Evolutionary conservation across 2,113 vertebrate species (phyloP).

Genomic region (Ariopsis seemanni): DNA sequence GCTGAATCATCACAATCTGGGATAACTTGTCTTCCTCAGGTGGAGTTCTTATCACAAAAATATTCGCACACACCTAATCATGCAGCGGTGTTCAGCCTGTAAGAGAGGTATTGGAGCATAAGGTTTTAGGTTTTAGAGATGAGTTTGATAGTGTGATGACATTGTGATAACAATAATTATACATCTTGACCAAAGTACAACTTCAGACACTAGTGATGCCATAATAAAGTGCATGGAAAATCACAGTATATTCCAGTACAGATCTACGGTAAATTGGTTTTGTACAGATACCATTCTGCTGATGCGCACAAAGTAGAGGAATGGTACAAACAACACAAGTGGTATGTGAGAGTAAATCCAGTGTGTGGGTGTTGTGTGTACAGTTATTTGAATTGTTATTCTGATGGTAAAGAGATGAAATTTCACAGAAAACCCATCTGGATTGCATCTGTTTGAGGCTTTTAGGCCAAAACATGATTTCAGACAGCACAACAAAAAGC

Average conservation of each 20-base stretch:
- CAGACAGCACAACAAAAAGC: background rate
- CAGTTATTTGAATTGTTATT: background rate
- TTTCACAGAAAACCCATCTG: background rate
- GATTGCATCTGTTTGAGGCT: background rate
- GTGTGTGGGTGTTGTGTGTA: background rate
- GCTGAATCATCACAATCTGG: slow-evolving; percentile 39
- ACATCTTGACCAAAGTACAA: slow-evolving; percentile 6
- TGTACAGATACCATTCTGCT: background rate
- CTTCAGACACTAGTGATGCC: background rate
- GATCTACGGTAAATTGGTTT: background rate
- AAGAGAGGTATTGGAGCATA: background rate
- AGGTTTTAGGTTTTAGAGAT: background rate
- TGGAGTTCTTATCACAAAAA: slow-evolving; percentile 9
- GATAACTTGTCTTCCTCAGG: slow-evolving; percentile 7
- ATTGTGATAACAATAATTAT: background rate
- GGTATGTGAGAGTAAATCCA: background rate
- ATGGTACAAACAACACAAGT: background rate
- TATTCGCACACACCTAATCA: slow-evolving; percentile 17
- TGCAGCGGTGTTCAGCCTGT: no score
- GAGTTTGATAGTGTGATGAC: background rate
- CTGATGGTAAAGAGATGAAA: background rate
- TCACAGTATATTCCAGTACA: background rate
- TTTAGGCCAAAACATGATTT: background rate
- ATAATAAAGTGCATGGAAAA: background rate
- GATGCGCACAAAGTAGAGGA: background rate